Base-by-base conservation (phyloP, 2,888 invertebrate genomes). In the Ormyrus pomaceus region DNA sequence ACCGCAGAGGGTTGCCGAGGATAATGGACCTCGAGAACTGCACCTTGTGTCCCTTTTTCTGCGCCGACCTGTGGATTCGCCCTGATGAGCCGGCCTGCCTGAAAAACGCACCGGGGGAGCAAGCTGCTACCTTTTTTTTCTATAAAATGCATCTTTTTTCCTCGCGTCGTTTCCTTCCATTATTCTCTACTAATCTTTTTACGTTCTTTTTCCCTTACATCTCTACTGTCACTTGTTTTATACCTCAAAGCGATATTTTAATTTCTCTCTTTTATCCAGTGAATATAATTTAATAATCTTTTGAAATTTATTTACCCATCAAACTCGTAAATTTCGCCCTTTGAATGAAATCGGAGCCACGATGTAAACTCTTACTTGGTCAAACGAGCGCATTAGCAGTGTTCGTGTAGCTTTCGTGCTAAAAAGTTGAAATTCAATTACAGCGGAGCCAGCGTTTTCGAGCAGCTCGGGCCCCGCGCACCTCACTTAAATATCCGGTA, bases 401-500 rank as follows among this genome's bases (percentile, higher is more conserved):
- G 34, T 34, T 34, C 34, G 34, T 34, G 34, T 4, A 4, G 4
- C 4, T 34, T 34, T 34, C 34, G 34, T 34, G 34, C 34, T 34
- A 34, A 34, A 34, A 34, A 34, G 34, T 34, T 34, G 34, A 34
- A 34, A 34, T 34, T 34, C 34, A 34, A 34, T 34, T 34, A 34
- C 1, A 4, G 0, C 34, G 34, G 4, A 34, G 34, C 34, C 34
- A 34, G 34, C 2, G 3, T 2, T 4, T 34, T 34, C 34, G 34
- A 34, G 34, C 34, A 34, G 34, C 34, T 4, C 34, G 34, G 34
- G 34, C 34, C 34, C 34, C 34, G 34, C 34, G 3, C 34, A 34
- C 34, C 34, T 34, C 34, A 4, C 34, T 34, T 34, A 34, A 34
- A 34, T 34, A 34, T 34, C 34, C 80, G 83, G 83, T 85, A 84